These are phyloP conservation scores for Acinonyx jubatus DNA, from an alignment of 2,113 vertebrate genomes.

Conservation along the genomic window DNA sequence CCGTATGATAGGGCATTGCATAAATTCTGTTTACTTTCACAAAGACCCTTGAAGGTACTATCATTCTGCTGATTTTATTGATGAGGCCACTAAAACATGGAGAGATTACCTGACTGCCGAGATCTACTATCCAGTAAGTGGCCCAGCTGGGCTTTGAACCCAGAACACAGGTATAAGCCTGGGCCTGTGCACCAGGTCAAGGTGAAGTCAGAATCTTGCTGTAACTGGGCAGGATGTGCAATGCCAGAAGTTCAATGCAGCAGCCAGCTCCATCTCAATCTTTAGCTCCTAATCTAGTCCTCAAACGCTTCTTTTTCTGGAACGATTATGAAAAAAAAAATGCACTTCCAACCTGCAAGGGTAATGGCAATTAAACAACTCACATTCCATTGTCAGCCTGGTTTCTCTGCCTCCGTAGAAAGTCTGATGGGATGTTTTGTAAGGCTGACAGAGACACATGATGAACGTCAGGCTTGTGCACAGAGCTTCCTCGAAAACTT, in stretches of 20 bases:
- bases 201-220: not conserved
- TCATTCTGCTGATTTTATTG: not conserved
- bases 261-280: not conserved
- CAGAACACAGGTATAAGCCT: not conserved
- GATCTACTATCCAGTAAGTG: not conserved
- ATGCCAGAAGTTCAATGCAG: not conserved
- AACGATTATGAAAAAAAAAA: not conserved
- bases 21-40: not conserved
- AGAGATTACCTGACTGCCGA: not conserved
- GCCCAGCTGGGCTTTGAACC: not conserved
- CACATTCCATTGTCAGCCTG: slow-evolving; percentile 31
- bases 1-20: not conserved
- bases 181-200: not conserved
- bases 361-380: slow-evolving; percentile 62
- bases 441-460: slow-evolving; percentile 65
- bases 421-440: slow-evolving; percentile 59
- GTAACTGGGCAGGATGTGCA: not conserved
- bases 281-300: not conserved
- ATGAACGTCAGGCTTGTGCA: slow-evolving; percentile 50
- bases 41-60: not conserved
- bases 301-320: slow-evolving; percentile 46
- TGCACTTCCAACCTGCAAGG: slow-evolving; percentile 44
- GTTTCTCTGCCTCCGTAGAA: slow-evolving; percentile 7
- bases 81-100: not conserved
- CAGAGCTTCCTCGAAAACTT: slow-evolving; percentile 63